Evolutionary conservation across 2,888 invertebrate genomes (phyloP).

Genomic region (Tholera decimalis): DNA sequence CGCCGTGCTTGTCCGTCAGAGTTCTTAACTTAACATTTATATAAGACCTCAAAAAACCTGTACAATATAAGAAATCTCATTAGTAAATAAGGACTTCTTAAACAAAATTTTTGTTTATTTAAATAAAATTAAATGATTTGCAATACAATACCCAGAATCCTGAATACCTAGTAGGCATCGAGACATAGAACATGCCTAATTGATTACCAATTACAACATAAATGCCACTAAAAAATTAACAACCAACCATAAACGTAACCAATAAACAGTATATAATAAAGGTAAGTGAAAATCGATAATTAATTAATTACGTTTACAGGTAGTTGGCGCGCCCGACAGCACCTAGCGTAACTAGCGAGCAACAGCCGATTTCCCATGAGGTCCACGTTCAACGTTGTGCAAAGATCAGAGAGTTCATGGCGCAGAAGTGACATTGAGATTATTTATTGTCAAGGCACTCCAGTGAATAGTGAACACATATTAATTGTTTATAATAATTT

Average conservation of each 20-base stretch:
- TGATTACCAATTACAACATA: slow-evolving; percentile 6
- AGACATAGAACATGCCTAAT: not conserved
- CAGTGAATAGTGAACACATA: no score
- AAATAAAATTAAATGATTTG: no score
- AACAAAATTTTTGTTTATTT: no score
- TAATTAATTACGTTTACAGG: slow-evolving; percentile 89
- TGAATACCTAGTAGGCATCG: no score
- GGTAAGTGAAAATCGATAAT: slow-evolving; percentile 83
- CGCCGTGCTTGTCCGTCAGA: no score
- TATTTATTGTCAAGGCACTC: no score
- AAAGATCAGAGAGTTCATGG: slow-evolving; percentile 74
- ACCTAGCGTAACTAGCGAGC: slow-evolving; percentile 87
- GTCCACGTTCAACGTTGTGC: slow-evolving; percentile 81
- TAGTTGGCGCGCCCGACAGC: slow-evolving; percentile 84
- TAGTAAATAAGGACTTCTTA: no score
- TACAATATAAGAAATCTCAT: no score
- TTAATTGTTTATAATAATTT: no score
- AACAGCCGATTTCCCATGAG: slow-evolving; percentile 90
- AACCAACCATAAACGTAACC: slow-evolving; percentile 54
- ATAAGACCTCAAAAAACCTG: no score
- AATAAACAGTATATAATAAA: slow-evolving; percentile 61
- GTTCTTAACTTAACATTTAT: no score
- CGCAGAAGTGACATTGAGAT: slow-evolving; percentile 30
- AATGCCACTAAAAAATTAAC: slow-evolving; percentile 25
- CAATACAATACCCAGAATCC: no score